Conservation (phyloP, 2,888 invertebrate species). For the Harpalus rufipes region DNA sequence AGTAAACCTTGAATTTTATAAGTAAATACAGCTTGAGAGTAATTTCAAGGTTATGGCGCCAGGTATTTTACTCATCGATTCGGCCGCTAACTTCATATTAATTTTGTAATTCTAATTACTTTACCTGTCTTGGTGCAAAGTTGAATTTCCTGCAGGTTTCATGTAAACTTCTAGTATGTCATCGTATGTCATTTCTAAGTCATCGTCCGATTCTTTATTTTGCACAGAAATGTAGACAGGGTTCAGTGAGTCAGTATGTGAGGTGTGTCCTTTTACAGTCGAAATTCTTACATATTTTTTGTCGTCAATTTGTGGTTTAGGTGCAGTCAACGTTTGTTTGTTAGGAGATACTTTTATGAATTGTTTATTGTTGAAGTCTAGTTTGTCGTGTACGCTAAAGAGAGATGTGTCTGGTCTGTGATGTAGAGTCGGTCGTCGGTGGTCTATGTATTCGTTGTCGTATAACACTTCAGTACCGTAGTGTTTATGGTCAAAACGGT, state of each 20-base stretch:
- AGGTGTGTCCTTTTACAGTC: constrained; percentile 70
- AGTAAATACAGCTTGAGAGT: no score
- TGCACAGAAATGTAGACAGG: constrained; percentile 70
- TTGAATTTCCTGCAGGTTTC: constrained; percentile 69
- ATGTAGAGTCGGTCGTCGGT: constrained; percentile 54
- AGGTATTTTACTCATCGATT: no score
- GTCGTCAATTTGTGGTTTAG: constrained; percentile 64
- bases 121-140: constrained; percentile 70
- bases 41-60: no score
- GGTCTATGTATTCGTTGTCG: constrained; percentile 40
- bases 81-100: no score
- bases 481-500: constrained; percentile 18
- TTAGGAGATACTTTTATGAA: constrained; percentile 48
- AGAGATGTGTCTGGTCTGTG: constrained; percentile 69
- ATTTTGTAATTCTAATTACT: background rate
- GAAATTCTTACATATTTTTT: constrained; percentile 71
- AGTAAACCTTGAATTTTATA: no score
- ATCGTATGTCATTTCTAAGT: constrained; percentile 68
- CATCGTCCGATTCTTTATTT: constrained; percentile 69
- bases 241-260: constrained; percentile 68
- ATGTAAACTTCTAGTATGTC: constrained; percentile 68
- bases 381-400: constrained; percentile 69
- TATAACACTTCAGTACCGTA: constrained; percentile 55
- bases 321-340: constrained; percentile 61
- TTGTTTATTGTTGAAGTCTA: constrained; percentile 67